Evolutionary conservation across 2,113 vertebrate species (phyloP).

Genomic region (Sylvia atricapilla): DNA sequence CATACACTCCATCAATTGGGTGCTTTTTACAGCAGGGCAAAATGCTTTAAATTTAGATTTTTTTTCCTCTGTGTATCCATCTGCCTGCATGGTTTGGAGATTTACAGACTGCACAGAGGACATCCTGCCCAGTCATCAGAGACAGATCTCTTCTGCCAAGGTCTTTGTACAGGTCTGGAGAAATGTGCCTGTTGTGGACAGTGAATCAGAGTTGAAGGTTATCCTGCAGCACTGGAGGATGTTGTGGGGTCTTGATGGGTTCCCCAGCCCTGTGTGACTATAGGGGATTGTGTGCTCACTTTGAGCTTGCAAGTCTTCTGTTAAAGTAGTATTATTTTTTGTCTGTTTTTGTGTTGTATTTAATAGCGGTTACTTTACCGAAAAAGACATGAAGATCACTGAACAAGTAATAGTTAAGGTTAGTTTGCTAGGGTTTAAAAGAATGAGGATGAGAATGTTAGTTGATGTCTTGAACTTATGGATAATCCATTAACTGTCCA

Average conservation of each 20-base stretch:
- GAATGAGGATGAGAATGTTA: neutral
- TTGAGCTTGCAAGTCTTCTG: neutral
- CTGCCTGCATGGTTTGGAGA: neutral
- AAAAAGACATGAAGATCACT: neutral
- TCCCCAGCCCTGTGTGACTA: neutral
- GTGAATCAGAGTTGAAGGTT: neutral
- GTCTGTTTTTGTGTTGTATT: neutral
- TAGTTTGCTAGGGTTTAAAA: neutral
- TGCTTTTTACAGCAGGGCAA: neutral
- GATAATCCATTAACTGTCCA: neutral
- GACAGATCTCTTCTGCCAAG: neutral
- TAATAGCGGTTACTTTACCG: neutral
- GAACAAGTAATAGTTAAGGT: neutral
- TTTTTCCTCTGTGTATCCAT: neutral
- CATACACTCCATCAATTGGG: neutral
- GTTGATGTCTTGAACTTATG: neutral
- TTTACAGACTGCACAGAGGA: neutral
- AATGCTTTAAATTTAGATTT: neutral
- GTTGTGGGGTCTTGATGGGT: neutral
- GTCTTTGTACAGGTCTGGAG: neutral
- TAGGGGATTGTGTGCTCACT: neutral
- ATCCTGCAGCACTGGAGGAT: neutral
- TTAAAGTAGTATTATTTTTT: neutral
- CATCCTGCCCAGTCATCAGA: neutral
- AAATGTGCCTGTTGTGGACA: neutral